Evolutionary conservation across 2,113 vertebrate species (phyloP).

Genomic region (Nicator chloris): DNA sequence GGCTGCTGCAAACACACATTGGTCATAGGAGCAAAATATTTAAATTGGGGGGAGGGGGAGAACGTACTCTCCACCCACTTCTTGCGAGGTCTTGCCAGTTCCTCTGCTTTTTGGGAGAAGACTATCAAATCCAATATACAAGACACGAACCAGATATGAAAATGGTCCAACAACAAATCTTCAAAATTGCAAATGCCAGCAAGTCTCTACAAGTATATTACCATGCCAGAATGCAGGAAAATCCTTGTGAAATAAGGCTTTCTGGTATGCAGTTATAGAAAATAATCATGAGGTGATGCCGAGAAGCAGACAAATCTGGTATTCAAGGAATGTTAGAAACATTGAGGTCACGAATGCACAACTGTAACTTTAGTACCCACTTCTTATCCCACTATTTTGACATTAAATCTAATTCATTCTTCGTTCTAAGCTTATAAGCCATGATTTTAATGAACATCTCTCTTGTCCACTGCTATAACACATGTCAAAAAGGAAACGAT

Average conservation of each 20-base stretch:
- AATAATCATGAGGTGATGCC: constrained; percentile 57
- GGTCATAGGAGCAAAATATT: background rate
- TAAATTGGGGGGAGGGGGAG: background rate
- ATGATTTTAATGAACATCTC: constrained; percentile 2
- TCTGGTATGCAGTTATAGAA: constrained; percentile 59
- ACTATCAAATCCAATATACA: constrained; percentile 24
- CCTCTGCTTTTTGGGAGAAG: background rate
- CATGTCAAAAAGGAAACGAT: background rate
- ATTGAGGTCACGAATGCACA: constrained; percentile 7
- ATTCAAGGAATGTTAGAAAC: constrained; percentile 54
- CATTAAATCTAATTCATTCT: constrained; percentile 39
- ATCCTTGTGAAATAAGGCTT: constrained; percentile 63
- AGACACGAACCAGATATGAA: constrained; percentile 45
- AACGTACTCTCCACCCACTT: background rate
- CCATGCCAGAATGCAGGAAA: constrained; percentile 40
- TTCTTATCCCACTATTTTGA: constrained; percentile 37
- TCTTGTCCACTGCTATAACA: background rate
- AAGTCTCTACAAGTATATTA: constrained; percentile 37
- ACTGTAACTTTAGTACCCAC: constrained; percentile 30
- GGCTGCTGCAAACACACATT: background rate
- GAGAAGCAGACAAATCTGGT: constrained; percentile 56
- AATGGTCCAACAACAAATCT: constrained; percentile 37
- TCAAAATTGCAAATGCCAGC: constrained; percentile 52
- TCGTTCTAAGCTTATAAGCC: background rate
- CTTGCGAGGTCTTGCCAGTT: background rate